Evolutionary conservation across 2,113 vertebrate genomes (phyloP).

Genomic region (Syrmaticus mikado): DNA sequence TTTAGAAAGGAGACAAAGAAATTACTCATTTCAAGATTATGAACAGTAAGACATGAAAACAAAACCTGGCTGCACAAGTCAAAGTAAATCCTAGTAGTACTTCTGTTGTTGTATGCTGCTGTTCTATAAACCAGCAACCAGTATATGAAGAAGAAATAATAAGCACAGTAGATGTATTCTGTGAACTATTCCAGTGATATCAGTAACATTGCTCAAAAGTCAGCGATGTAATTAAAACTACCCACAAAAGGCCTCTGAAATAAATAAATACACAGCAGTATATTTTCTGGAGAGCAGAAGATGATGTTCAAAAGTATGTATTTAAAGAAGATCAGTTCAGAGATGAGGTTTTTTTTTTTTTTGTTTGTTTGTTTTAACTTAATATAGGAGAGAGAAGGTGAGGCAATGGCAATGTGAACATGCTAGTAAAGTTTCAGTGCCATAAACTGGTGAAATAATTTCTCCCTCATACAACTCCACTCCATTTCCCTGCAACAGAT

Average conservation of each 20-base stretch:
- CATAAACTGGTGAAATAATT: not conserved
- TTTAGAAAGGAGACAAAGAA: constrained; percentile 27
- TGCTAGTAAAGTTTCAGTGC: constrained; percentile 32
- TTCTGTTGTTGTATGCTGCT: not conserved
- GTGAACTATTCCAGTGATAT: not conserved
- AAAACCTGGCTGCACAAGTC: not conserved
- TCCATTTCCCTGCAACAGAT: not conserved
- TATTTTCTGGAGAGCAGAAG: constrained; percentile 8
- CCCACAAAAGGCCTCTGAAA: not conserved
- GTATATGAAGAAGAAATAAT: not conserved
- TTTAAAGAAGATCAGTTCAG: constrained; percentile 8
- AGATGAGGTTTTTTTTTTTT: not conserved
- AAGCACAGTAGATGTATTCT: not conserved
- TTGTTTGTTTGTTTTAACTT: not conserved
- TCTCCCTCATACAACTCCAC: not conserved
- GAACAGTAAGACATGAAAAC: constrained; percentile 15
- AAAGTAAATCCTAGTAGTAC: not conserved
- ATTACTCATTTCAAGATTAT: not conserved
- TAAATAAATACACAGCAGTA: not conserved
- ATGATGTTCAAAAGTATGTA: not conserved
- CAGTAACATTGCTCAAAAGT: constrained; percentile 24
- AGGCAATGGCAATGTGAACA: constrained; percentile 10
- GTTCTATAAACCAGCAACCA: not conserved
- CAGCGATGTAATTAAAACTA: constrained; percentile 14
- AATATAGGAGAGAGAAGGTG: constrained; percentile 11